A percentile compares a stretch with the other conserved stretches of the same genome.
Evolutionary conservation across 2,888 invertebrate species (phyloP).

Genomic region (Papilio protenor): DNA sequence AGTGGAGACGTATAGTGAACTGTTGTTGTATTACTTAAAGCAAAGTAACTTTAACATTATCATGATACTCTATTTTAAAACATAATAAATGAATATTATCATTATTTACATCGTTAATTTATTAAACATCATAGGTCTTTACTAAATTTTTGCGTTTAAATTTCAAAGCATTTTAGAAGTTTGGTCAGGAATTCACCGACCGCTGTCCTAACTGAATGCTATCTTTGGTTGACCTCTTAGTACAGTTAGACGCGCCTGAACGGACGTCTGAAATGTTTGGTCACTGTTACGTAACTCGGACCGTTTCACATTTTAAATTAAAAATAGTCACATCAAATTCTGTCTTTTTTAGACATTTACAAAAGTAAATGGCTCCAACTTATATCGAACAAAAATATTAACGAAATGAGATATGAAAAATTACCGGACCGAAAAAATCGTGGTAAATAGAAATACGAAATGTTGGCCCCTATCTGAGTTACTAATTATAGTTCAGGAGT

Average conservation of each 20-base stretch:
- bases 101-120: not conserved
- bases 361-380: not conserved
- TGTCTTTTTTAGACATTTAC: not conserved
- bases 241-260: slow-evolving; percentile 4
- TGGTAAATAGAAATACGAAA: no score
- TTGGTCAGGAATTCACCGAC: not conserved
- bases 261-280: not conserved
- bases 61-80: no score
- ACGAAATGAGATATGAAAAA: no score
- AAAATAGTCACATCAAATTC: not conserved
- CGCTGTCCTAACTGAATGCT: not conserved
- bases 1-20: no score
- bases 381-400: no score
- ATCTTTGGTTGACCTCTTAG: slow-evolving; percentile 4
- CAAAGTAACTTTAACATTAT: no score
- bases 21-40: no score
- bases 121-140: not conserved
- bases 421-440: no score
- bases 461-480: not conserved
- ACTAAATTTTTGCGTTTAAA: not conserved
- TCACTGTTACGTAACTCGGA: not conserved
- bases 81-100: no score
- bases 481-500: not conserved
- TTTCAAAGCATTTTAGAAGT: not conserved
- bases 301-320: slow-evolving; percentile 1